phyloP scores from a whole-genome alignment of 2,113 vertebrate genomes.

The Abramis brama region DNA sequence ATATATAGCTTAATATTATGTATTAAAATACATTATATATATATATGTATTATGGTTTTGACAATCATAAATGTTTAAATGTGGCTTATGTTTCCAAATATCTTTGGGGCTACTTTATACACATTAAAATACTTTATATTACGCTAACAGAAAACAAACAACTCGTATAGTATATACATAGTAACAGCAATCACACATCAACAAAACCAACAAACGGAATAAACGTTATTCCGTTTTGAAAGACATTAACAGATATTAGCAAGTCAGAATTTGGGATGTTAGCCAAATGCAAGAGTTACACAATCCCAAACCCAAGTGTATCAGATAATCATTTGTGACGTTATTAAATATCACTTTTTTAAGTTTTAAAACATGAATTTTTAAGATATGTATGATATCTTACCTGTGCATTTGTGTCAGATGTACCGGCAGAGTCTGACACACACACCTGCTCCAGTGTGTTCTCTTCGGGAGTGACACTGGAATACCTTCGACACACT shows the following conservation, averaged over 20 bases:
- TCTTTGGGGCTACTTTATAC: neutral
- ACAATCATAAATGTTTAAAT: too few species aligned
- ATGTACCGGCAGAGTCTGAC: slow-evolving; percentile 46
- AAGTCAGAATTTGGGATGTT: neutral
- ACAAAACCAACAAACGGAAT: neutral
- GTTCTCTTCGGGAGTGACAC: slow-evolving; percentile 65
- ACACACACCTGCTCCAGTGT: slow-evolving; percentile 53
- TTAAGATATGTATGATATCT: neutral
- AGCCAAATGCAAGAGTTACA: neutral
- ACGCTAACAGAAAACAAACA: neutral
- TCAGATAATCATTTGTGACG: too few species aligned
- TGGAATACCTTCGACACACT: slow-evolving; percentile 54
- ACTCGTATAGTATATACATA: too few species aligned
- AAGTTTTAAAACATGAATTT: neutral
- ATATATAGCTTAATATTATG: too few species aligned
- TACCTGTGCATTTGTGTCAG: slow-evolving; percentile 26
- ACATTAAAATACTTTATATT: neutral
- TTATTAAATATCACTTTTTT: neutral
- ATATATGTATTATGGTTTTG: too few species aligned
- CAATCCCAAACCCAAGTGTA: neutral
- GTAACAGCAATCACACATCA: too few species aligned
- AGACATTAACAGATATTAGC: neutral
- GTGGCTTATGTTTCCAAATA: too few species aligned
- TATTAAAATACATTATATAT: too few species aligned
- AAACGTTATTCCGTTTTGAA: too few species aligned